Evolutionary conservation across 53 echinoderm and acorn worm genomes (phyloP), one percentile per base, ranked within the genome.

Genomic region (Echinometra lucunter): DNA sequence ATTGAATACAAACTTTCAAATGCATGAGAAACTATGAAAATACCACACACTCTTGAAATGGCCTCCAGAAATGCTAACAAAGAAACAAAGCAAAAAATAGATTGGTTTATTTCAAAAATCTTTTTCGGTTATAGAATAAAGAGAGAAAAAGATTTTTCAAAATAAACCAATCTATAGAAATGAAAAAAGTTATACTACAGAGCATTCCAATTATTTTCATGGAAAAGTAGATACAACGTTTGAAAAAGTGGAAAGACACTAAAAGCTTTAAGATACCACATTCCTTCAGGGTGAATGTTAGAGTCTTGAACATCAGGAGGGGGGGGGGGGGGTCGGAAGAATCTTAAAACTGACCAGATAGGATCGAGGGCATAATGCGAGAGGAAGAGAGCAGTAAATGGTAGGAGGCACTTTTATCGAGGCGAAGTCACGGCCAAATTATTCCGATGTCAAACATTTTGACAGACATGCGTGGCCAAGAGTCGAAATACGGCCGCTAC

Each of bases 391-490:
- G 85, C 85, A 13, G 17, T 85, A 49, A 85, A 85, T 58, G 66
- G 90, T 37, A 66, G 21, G 90, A 90, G 90, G 38, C 42, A 66
- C 90, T 90, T 66, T 60, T 90, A 60, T 90, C 38, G 90, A 90
- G 66, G 45, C 38, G 37, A 63, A 90, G 90, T 90, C 90, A 90
- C 90, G 90, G 90, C 58, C 90, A 60, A 90, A 90, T 90, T 66
- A 90, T 90, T 90, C 90, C 58, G 66, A 90, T 90, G 66, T 90
- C 90, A 90, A 90, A 90, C 90, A 90, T 90, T 90, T 90, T 90
- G 90, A 90, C 90, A 90, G 90, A 90, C 90, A 42, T 66, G 90
- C 90, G 90, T 90, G 90, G 66, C 90, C 66, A 66, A 47, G 90
- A 85, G 85, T 47, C 47, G 85, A 85, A 85, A 85, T 85, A 85